Percentiles rank a stretch among this genome's conserved stretches.
Evolutionary conservation across 2,888 invertebrate genomes (phyloP).

Genomic region (Trissonchulus sp.): DNA sequence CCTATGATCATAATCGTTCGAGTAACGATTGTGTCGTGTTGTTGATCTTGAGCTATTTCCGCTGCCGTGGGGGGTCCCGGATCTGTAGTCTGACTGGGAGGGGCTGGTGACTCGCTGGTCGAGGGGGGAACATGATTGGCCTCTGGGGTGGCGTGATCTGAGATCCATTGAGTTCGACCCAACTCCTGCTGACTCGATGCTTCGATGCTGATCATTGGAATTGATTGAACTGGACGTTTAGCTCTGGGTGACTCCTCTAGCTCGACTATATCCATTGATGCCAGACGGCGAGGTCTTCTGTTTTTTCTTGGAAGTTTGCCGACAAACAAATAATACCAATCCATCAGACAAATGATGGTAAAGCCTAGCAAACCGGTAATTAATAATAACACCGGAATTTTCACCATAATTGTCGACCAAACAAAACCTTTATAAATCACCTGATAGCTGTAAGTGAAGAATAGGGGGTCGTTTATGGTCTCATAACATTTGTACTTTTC

Average conservation of each 20-base stretch:
- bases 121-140: neutral
- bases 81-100: no score
- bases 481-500: neutral
- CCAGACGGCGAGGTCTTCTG: neutral
- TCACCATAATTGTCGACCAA: neutral
- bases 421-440: neutral
- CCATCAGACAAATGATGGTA: neutral
- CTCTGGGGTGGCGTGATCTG: neutral
- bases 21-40: neutral
- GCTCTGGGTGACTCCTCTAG: neutral
- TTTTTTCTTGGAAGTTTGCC: neutral
- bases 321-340: neutral
- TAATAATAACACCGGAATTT: neutral
- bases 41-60: neutral
- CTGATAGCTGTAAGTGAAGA: neutral
- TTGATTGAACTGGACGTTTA: neutral
- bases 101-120: no score
- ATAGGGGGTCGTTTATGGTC: neutral
- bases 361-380: neutral
- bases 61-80: no score
- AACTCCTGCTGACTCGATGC: neutral
- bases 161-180: neutral
- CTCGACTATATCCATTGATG: neutral
- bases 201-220: neutral
- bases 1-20: neutral